Evolutionary conservation across 1,140 invertebrate genomes (phyloP), one percentile per base, ranked within the genome.

Genomic region (Acromyrmex charruanus): DNA sequence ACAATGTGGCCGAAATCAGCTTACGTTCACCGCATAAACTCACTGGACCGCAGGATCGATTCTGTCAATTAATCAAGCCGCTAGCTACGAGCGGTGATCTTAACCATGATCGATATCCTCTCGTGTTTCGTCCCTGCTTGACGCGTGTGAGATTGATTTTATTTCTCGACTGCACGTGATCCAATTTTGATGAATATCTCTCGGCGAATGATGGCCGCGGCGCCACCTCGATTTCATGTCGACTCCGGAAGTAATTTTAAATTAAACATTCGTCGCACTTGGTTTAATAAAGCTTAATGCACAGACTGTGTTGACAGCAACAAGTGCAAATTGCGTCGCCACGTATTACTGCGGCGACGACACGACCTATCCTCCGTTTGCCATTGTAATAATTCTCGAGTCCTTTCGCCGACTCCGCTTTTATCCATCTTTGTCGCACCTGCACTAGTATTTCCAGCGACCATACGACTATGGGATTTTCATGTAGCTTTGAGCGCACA

Each of bases 261-360:
- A 91, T 87, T 88, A 90, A 92, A 91, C 87, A 87, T 84, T 91
- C 89, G 86, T 74, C 77, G 21, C 75, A 59, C 35, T 44, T 86
- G 86, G 86, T 87, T 91, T 92, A 90, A 92, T 90, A 91, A 92
- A 89, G 84, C 87, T 75, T 85, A 89, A 87, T 86, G 80, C 84
- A 77, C 74, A 87, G 88, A 72, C 35, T 53, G 81, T 81, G 82
- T 87, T 88, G 80, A 87, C 90, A 84, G 80, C 63, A 89, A 88
- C 89, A 89, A 91, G 87, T 88, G 87, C 89, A 90, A 92, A 90
- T 92, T 92, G 77, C 87, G 51, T 49, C 61, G 77, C 28, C 49
- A 51, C 53, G 81, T 68, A 31, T 69, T 69, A 58, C 21, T 51
- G 66, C 49, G 59, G 31, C 68, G 59, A 88, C 66, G 28, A 39